phyloP scores from a whole-genome alignment of 2,113 vertebrate genomes.

The Tympanuchus pallidicinctus region DNA sequence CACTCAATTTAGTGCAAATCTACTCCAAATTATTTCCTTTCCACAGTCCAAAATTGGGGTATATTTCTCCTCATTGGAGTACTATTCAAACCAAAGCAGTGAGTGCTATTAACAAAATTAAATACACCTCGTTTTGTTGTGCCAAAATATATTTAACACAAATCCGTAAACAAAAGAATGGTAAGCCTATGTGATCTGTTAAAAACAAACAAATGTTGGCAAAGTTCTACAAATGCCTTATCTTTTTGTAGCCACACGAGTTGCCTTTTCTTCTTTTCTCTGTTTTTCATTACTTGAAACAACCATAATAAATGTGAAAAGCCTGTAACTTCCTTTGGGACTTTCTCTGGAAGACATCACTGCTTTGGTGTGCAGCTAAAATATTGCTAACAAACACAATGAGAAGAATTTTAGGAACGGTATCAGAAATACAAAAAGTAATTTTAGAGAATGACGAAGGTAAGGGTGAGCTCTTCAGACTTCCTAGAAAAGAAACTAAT shows the following conservation, averaged over 20 bases:
- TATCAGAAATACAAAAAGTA: neutral
- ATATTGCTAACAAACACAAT: neutral
- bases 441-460: neutral
- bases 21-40: neutral
- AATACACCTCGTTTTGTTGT: neutral
- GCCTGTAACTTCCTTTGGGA: neutral
- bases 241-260: neutral
- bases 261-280: neutral
- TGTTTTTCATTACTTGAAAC: constrained; percentile 4
- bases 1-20: neutral
- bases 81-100: neutral
- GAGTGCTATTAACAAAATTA: neutral
- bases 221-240: neutral
- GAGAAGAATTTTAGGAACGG: neutral
- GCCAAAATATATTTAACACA: neutral
- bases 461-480: neutral
- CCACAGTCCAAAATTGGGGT: neutral
- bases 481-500: neutral
- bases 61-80: neutral
- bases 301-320: neutral
- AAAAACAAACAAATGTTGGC: neutral
- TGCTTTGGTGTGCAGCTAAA: neutral
- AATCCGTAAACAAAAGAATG: neutral
- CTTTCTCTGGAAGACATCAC: neutral
- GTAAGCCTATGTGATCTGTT: neutral